Conservation (phyloP, 2,797 vertebrate species). For the Stomatorhinus walkeri region DNA sequence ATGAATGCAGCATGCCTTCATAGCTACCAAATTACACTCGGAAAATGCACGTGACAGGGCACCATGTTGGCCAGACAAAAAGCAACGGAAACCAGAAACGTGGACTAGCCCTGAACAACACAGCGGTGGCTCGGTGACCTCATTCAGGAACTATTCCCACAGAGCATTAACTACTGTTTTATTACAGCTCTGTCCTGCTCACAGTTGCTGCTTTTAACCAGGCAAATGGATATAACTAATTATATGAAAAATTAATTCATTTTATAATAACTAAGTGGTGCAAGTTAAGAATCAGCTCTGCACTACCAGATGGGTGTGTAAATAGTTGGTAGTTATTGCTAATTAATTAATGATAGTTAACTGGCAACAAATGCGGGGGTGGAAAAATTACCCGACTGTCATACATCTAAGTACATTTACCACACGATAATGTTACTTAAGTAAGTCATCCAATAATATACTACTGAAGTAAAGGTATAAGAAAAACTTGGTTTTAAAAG, state of each 20-base stretch:
- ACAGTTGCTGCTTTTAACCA: not conserved
- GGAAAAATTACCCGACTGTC: not conserved
- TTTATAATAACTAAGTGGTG: not conserved
- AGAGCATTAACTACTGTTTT: not conserved
- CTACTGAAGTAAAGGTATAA: not conserved
- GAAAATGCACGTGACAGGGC: not conserved
- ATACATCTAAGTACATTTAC: not conserved
- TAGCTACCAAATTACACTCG: not conserved
- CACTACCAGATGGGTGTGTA: not conserved
- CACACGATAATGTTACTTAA: not conserved
- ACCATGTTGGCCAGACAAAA: not conserved
- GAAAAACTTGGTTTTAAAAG: not conserved
- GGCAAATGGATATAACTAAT: not conserved
- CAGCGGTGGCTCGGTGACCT: not conserved
- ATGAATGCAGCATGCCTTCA: not conserved
- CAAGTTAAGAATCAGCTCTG: not conserved
- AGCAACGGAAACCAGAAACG: not conserved
- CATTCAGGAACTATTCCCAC: not conserved
- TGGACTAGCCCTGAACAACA: not conserved
- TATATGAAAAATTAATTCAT: not conserved
- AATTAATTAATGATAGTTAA: not conserved
- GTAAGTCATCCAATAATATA: not conserved
- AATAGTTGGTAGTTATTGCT: not conserved
- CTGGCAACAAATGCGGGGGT: not conserved
- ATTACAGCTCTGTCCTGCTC: not conserved